Evolutionary conservation across 2,888 invertebrate species (phyloP), one percentile per base, ranked within the genome.

Genomic region (Lymantria dispar): DNA sequence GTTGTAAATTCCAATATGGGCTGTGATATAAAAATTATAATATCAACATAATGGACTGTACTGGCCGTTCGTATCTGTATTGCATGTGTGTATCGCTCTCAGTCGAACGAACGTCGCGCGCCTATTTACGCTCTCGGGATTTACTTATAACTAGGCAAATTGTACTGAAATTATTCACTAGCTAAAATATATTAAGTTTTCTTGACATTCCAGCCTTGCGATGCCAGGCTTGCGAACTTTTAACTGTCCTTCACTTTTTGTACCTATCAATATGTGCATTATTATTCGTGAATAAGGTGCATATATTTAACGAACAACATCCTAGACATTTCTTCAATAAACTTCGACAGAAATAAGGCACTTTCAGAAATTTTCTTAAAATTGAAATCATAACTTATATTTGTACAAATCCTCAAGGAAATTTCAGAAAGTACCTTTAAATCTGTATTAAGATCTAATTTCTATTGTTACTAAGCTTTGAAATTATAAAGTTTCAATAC

Each of bases 1-100:
- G 88, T 90, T 89, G 85, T 90, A 94, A 94, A 94, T 94, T 95
- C 94, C 94, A 94, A 94, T 74, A 93, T 93, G 94, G 95, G 95
- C 95, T 95, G 95, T 95, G 95, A 95, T 94, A 94, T 93, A 93
- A 88, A 85, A 83, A 79, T 68, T 85, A 85, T 84, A 83, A 92
- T 86, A 85, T 93, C 93, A 92, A 92, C 93, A 92, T 93, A 85
- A 92, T 92, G 86, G 92, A 93, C 92, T 94, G 93, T 94, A 94
- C 93, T 93, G 93, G 93, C 93, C 93, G 93, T 93, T 92, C 85
- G 92, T 93, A 84, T 92, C 88, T 91, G 58, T 92, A 79, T 80
- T 78, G 79, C 79, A 77, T 78, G 64, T 75, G 68, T 82, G 74
- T 85, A 68, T 70, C 79, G 84, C 85, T 79, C 78, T 72, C 56